phyloP scores from a whole-genome alignment of 2,888 invertebrate genomes.

The Enchytraeus crypticus region DNA sequence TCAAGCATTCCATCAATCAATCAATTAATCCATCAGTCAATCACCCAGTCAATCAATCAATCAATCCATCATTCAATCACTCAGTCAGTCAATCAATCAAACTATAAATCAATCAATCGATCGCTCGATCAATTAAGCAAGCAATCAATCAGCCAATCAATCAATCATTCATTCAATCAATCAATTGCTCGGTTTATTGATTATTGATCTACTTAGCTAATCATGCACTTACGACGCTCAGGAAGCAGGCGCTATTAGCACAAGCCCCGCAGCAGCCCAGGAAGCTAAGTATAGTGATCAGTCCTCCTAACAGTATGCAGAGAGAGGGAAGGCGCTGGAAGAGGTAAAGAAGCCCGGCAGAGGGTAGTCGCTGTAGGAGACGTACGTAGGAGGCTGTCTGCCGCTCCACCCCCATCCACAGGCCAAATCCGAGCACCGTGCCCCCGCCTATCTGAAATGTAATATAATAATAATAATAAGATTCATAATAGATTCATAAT shows the following conservation, averaged over 20 bases:
- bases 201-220: not conserved
- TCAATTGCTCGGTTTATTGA: too few relatives aligned
- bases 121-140: too few relatives aligned
- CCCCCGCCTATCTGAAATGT: constrained; percentile 1
- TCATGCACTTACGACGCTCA: constrained; percentile 1
- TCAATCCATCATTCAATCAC: too few relatives aligned
- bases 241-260: constrained; percentile 6
- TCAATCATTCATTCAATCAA: too few relatives aligned
- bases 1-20: too few relatives aligned
- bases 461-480: not conserved
- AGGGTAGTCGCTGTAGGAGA: not conserved
- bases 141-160: too few relatives aligned
- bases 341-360: not conserved
- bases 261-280: constrained; percentile 10
- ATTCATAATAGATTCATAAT: too few relatives aligned
- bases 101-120: too few relatives aligned
- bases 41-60: too few relatives aligned
- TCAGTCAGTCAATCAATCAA: too few relatives aligned
- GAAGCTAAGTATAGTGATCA: constrained; percentile 4
- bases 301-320: constrained; percentile 2
- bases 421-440: not conserved
- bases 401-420: not conserved
- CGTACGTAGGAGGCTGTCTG: not conserved
- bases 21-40: too few relatives aligned
- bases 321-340: constrained; percentile 4